Evolutionary conservation across 2,888 invertebrate genomes (phyloP).

Genomic region (Nemurella pictetii): DNA sequence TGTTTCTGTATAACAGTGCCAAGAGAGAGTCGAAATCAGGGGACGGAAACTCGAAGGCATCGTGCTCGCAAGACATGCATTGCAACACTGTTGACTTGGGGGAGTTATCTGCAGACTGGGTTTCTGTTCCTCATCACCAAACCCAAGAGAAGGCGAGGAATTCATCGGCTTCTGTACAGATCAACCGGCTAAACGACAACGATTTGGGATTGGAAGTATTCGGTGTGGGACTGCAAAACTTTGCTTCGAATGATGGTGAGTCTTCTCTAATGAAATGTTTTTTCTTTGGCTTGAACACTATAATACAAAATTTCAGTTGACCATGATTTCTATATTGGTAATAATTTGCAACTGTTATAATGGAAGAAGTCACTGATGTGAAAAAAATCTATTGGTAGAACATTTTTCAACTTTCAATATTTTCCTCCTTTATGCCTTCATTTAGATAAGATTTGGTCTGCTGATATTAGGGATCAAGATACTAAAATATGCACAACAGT

Average conservation of each 20-base stretch:
- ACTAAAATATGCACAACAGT: too few relatives aligned
- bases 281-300: too few relatives aligned
- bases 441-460: too few relatives aligned
- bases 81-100: constrained; percentile 25
- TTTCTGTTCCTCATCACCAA: constrained; percentile 21
- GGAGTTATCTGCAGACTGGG: constrained; percentile 36
- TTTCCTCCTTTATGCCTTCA: too few relatives aligned
- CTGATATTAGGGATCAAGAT: too few relatives aligned
- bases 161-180: neutral
- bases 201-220: constrained; percentile 33
- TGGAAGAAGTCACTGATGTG: too few relatives aligned
- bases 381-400: too few relatives aligned
- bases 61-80: constrained; percentile 35
- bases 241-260: constrained; percentile 9
- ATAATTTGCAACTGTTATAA: too few relatives aligned
- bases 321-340: too few relatives aligned
- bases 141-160: constrained; percentile 24
- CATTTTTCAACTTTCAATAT: too few relatives aligned
- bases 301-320: too few relatives aligned
- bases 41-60: constrained; percentile 36
- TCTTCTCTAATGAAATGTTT: too few relatives aligned
- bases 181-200: constrained; percentile 28
- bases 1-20: constrained; percentile 20
- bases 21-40: constrained; percentile 26
- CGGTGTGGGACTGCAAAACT: constrained; percentile 8